phyloP scores from a whole-genome alignment of 2,797 vertebrate species.

The Epinephelus coioides region DNA sequence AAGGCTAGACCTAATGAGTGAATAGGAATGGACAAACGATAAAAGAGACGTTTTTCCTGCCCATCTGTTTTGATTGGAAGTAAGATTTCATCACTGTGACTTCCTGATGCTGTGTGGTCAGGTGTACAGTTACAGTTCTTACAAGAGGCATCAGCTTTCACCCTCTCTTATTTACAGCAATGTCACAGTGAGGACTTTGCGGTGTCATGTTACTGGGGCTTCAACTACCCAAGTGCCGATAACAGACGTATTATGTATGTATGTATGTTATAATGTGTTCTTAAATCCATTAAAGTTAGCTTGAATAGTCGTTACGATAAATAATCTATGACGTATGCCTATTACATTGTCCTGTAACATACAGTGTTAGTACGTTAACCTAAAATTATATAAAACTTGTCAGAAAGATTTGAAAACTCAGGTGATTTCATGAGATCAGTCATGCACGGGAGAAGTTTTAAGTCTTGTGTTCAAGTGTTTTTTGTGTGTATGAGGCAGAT shows the following conservation, averaged over 20 bases:
- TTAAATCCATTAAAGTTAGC: too few species aligned
- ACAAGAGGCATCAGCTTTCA: slow-evolving; percentile 30
- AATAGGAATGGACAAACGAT: not conserved
- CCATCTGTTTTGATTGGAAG: not conserved
- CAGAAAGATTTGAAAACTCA: too few species aligned
- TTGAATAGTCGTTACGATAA: not conserved
- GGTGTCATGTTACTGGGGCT: slow-evolving; percentile 36
- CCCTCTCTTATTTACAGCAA: slow-evolving; percentile 49
- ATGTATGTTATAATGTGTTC: too few species aligned
- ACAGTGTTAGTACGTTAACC: too few species aligned
- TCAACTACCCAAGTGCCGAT: slow-evolving; percentile 10
- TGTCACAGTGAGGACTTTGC: slow-evolving; percentile 59
- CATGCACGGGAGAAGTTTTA: too few species aligned
- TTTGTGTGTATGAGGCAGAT: too few species aligned
- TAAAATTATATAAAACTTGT: too few species aligned
- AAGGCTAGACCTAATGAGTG: not conserved
- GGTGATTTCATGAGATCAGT: too few species aligned
- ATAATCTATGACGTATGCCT: not conserved
- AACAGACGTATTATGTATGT: slow-evolving; percentile 6
- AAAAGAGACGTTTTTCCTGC: not conserved
- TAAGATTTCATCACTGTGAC: not conserved
- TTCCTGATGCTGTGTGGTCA: slow-evolving; percentile 17
- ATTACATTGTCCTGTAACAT: not conserved
- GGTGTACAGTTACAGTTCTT: slow-evolving; percentile 58
- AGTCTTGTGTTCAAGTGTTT: too few species aligned